Conservation (phyloP, 2,113 vertebrate species). For the Myotis yumanensis region DNA sequence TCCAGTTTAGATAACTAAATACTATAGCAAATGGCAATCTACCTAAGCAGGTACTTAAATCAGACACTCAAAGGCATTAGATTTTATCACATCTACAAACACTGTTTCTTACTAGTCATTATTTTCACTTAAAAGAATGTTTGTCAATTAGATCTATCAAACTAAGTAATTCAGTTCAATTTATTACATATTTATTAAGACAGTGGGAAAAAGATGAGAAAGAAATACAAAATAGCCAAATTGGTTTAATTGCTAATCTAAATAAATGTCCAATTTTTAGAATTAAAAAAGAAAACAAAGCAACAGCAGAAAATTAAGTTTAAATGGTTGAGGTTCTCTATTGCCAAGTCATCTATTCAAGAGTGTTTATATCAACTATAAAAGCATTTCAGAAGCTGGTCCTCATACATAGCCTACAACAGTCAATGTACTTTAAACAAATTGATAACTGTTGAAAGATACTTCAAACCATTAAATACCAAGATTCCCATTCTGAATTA, state of each 20-base stretch:
- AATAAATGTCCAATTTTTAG: conserved; percentile 7
- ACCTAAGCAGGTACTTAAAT: neutral
- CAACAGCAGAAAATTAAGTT: neutral
- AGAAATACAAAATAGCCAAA: neutral
- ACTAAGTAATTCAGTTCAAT: conserved; percentile 1
- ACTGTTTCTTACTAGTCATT: conserved; percentile 4
- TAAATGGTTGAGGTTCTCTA: neutral
- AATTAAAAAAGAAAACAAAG: conserved; percentile 29
- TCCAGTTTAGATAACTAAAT: neutral
- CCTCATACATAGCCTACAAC: neutral
- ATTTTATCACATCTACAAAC: conserved; percentile 27
- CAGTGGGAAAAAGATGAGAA: neutral
- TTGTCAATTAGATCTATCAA: conserved; percentile 19
- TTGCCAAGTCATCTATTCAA: neutral
- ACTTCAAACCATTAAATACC: conserved; percentile 24
- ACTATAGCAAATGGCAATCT: neutral
- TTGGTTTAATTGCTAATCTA: neutral
- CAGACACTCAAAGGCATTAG: neutral
- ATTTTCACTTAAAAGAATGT: conserved; percentile 42
- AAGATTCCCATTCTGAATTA: conserved; percentile 39
- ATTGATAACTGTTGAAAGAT: conserved; percentile 20
- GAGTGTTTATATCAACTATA: neutral
- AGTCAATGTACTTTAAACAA: neutral
- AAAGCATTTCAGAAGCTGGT: neutral
- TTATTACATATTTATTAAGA: neutral